A percentile compares a stretch with the other conserved stretches of the same genome.
These are phyloP conservation scores for Lithobates sylvaticus DNA, from an alignment of 2,797 vertebrate genomes.

Conservation along the genomic window DNA sequence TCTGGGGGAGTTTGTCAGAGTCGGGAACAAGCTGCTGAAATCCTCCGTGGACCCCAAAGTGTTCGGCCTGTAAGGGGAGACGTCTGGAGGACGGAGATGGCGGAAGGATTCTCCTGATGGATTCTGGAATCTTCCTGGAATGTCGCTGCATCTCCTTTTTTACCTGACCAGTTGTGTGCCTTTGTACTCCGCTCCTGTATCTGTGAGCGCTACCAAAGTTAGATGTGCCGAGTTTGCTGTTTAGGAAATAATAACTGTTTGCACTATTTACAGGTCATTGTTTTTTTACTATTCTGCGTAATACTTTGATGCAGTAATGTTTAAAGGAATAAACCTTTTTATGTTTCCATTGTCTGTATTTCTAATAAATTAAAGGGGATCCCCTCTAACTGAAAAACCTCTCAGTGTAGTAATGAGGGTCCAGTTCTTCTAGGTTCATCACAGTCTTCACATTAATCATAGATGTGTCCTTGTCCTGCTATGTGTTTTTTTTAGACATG, in stretches of 20 bases:
- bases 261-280: too few relatives aligned
- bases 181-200: not conserved
- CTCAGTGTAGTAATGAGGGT: too few relatives aligned
- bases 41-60: conserved; percentile 13
- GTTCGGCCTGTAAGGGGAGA: conserved; percentile 2
- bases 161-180: not conserved
- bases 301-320: too few relatives aligned
- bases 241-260: not conserved
- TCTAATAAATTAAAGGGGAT: too few relatives aligned
- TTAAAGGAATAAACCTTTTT: too few relatives aligned
- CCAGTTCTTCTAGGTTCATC: too few relatives aligned
- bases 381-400: too few relatives aligned
- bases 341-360: too few relatives aligned
- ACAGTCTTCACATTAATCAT: too few relatives aligned
- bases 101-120: not conserved
- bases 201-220: not conserved
- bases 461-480: too few relatives aligned
- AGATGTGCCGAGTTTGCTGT: not conserved
- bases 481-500: too few relatives aligned
- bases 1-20: not conserved
- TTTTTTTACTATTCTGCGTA: too few relatives aligned
- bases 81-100: not conserved
- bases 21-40: not conserved
- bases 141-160: not conserved
- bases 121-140: not conserved